phyloP scores from a whole-genome alignment of 2,888 invertebrate genomes.

The Lycophotia porphyrea region DNA sequence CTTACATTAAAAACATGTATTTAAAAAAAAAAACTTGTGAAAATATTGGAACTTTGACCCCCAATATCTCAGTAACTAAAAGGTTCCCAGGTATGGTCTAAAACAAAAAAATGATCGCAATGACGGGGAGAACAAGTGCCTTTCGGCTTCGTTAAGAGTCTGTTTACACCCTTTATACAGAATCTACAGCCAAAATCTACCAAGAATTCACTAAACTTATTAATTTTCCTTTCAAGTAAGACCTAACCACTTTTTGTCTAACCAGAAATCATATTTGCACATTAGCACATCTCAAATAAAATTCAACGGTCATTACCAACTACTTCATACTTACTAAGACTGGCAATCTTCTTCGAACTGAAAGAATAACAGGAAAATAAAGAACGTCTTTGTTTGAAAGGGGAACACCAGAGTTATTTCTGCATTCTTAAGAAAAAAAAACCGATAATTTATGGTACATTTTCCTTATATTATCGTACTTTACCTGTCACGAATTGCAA shows the following conservation, averaged over 20 bases:
- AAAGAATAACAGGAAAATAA: conserved; percentile 44
- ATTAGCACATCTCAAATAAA: conserved; percentile 27
- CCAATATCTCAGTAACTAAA: no score
- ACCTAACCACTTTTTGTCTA: neutral
- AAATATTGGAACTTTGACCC: no score
- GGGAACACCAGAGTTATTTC: conserved; percentile 38
- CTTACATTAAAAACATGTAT: no score
- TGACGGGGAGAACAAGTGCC: no score
- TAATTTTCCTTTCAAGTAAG: conserved; percentile 11
- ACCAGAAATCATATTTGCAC: conserved; percentile 2
- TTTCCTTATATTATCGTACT: conserved; percentile 18
- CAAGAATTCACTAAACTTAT: neutral
- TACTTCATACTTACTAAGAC: neutral
- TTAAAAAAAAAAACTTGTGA: no score
- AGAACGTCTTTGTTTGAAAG: neutral
- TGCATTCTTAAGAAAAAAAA: neutral
- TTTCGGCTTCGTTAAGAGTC: no score
- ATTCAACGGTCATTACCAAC: conserved; percentile 10
- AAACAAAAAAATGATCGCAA: no score
- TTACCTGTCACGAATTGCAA: conserved; percentile 17
- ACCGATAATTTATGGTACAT: neutral
- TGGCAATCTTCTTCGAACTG: conserved; percentile 16
- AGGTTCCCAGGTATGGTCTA: no score
- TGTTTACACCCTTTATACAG: no score
- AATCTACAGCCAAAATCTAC: neutral